Evolutionary conservation across 2,797 vertebrate species (phyloP), one percentile per base, ranked within the genome.

Genomic region (Sebastolobus alascanus): DNA sequence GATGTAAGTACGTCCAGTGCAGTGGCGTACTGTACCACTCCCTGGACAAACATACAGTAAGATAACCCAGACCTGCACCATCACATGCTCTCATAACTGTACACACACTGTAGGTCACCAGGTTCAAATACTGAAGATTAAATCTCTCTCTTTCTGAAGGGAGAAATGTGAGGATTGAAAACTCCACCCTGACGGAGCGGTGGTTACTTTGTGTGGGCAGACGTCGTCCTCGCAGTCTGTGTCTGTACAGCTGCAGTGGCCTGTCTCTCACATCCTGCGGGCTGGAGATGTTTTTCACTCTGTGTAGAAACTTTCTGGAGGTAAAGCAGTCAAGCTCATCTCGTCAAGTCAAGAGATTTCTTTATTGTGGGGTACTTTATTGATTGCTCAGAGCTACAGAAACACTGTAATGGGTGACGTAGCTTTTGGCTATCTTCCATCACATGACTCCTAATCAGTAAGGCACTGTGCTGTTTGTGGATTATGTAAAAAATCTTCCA

Each of bases 31-130:
- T 79, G 68, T 75, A 77, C 90, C 84, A 92, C 94, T 94, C 94
- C 94, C 91, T 96, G 75, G 73, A 83, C 92, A 97, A 97, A 97
- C 92, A 96, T 75, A 68, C 58, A 35, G 58, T 56, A 46, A 86
- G 89, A 93, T 93, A 93, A 87, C 83, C 77, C 74, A 74, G 58
- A 86, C 74, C 71, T 83, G 86, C 73, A 72, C 13, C 64, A 87
- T 87, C 77, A 89, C 75, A 87, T 63, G 77, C 20, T 80, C 46
- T 60, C 80, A 70, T 35, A 54, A 7, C 65, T 70, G 50, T 29
- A 76, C 64, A 80, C 69, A 75, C 29, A n/a, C 73, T 81, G 60
- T 58, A 79, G 68, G 27, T 68, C 65, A 79, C 25, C 4, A 25
- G 10, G 14, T 31, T 56, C 3, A 75, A 4, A 10, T 0, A 18